Evolutionary conservation across 2,797 vertebrate genomes (phyloP).

Genomic region (Danio choprae): DNA sequence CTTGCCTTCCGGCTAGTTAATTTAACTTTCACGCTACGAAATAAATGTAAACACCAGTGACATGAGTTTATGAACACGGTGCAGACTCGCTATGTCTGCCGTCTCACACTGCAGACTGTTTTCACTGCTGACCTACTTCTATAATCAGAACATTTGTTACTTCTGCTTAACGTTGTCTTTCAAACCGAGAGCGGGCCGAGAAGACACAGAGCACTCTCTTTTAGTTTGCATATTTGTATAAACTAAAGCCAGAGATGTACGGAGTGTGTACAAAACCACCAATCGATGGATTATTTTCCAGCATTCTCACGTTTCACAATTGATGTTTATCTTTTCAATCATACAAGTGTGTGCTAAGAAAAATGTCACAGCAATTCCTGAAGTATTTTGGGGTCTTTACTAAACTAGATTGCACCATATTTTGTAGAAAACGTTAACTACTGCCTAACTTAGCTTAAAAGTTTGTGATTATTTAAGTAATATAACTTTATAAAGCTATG

Average conservation of each 20-base stretch:
- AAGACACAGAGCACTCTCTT: constrained; percentile 33
- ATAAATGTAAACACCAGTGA: not conserved
- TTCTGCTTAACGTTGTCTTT: constrained; percentile 38
- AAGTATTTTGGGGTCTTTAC: no score
- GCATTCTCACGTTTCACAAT: not conserved
- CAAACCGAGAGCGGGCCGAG: constrained; percentile 26
- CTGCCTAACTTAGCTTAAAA: no score
- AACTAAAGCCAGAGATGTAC: constrained; percentile 18
- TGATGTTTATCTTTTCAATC: not conserved
- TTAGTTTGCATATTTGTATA: not conserved
- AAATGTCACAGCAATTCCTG: not conserved
- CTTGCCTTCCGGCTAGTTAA: not conserved
- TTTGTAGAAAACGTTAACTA: no score
- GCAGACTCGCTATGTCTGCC: not conserved
- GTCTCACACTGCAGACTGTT: constrained; percentile 34
- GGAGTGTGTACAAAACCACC: constrained; percentile 15
- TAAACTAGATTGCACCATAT: no score
- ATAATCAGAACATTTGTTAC: constrained; percentile 62
- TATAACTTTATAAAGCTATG: no score
- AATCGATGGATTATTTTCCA: constrained; percentile 4
- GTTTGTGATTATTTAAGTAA: no score
- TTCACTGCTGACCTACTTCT: constrained; percentile 67
- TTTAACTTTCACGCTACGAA: not conserved
- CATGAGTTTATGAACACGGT: constrained; percentile 11
- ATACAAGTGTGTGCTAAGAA: not conserved